Conservation (phyloP, 2,888 invertebrate genomes). For the Agrotis puta region DNA sequence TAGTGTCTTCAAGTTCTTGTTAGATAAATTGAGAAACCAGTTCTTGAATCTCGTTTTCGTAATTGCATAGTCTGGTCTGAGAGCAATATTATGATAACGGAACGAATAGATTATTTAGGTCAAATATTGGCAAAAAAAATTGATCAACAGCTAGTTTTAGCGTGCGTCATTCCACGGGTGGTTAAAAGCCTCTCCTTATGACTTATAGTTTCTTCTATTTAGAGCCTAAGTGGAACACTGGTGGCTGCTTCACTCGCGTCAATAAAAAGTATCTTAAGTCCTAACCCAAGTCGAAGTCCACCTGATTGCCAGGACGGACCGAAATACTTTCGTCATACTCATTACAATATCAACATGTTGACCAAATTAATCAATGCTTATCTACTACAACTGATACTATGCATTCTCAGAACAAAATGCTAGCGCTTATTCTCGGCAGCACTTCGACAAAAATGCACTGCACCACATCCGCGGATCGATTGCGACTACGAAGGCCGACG, state of each 20-base stretch:
- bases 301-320: too few relatives aligned
- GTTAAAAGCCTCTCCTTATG: too few relatives aligned
- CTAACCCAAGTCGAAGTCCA: too few relatives aligned
- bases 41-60: slow-evolving; percentile 42
- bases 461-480: slow-evolving; percentile 37
- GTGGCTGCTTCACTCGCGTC: too few relatives aligned
- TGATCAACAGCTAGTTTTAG: not conserved
- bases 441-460: slow-evolving; percentile 20
- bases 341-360: not conserved
- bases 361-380: not conserved
- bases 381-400: slow-evolving; percentile 8
- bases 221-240: too few relatives aligned
- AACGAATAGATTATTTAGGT: slow-evolving; percentile 13
- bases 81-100: slow-evolving; percentile 32
- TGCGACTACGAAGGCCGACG: slow-evolving; percentile 28
- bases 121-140: slow-evolving; percentile 18
- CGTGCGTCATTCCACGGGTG: too few relatives aligned
- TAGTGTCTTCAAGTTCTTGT: slow-evolving; percentile 26
- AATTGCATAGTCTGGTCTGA: slow-evolving; percentile 27
- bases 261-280: too few relatives aligned
- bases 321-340: not conserved
- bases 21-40: slow-evolving; percentile 38
- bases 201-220: too few relatives aligned
- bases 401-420: slow-evolving; percentile 9
- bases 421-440: slow-evolving; percentile 3